Percentiles rank a stretch among this genome's conserved stretches.
These are phyloP conservation scores for Caranx ignobilis DNA, from an alignment of 2,113 vertebrate genomes.

Conservation along the genomic window DNA sequence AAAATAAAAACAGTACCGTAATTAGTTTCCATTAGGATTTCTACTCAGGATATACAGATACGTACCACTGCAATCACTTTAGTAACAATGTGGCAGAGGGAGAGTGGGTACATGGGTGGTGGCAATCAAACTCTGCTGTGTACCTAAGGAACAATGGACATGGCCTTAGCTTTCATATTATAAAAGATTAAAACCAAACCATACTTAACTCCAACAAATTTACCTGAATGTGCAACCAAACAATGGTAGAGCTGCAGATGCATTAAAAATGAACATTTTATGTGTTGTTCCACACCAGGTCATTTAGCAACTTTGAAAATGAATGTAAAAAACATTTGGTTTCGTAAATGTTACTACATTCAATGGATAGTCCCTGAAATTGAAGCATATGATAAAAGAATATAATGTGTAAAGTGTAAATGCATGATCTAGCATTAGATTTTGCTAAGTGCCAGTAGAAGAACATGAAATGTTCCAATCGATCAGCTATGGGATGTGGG, in stretches of 20 bases:
- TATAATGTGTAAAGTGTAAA: not conserved
- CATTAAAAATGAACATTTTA: not conserved
- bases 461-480: not conserved
- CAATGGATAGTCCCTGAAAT: constrained; percentile 1
- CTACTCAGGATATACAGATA: constrained; percentile 1
- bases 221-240: not conserved
- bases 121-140: constrained; percentile 35
- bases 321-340: not conserved
- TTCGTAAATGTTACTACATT: not conserved
- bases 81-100: constrained; percentile 23
- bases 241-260: not conserved
- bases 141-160: not conserved
- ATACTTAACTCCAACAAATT: not conserved
- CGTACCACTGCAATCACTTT: constrained; percentile 59
- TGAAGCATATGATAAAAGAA: not conserved
- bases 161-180: not conserved
- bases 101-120: constrained; percentile 3
- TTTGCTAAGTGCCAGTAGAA: not conserved
- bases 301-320: not conserved
- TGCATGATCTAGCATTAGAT: constrained; percentile 1
- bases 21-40: constrained; percentile 33
- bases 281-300: not conserved
- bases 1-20: constrained; percentile 22
- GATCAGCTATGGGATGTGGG: constrained; percentile 30
- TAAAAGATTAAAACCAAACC: constrained; percentile 14